These are phyloP conservation scores for Poecilia gillii DNA, from an alignment of 2,797 vertebrate genomes.

Conservation along the genomic window DNA sequence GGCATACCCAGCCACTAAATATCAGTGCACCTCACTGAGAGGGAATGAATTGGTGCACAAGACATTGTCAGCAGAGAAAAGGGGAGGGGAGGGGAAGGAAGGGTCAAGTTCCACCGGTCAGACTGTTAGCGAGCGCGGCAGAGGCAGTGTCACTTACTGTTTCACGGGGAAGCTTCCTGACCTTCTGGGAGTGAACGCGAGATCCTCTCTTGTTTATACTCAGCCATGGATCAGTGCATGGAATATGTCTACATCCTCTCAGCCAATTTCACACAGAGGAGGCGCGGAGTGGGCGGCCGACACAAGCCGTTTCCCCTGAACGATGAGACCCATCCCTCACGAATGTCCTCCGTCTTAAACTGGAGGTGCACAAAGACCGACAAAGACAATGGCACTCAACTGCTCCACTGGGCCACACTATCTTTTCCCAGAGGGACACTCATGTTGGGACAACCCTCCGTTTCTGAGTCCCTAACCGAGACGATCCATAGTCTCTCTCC, in stretches of 20 bases:
- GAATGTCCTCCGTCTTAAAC: slow-evolving; percentile 63
- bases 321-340: slow-evolving; percentile 82
- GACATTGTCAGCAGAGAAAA: slow-evolving; percentile 38
- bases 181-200: slow-evolving; percentile 78
- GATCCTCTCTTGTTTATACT: slow-evolving; percentile 84
- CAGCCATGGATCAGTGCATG: slow-evolving; percentile 86
- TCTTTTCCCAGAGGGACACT: slow-evolving; percentile 60
- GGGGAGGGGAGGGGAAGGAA: slow-evolving; percentile 22
- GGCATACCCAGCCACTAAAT: slow-evolving; percentile 75
- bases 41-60: slow-evolving; percentile 47
- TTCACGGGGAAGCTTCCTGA: slow-evolving; percentile 80
- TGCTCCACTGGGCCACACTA: slow-evolving; percentile 78
- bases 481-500: slow-evolving; percentile 17
- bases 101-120: slow-evolving; percentile 73
- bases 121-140: slow-evolving; percentile 71
- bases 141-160: slow-evolving; percentile 80
- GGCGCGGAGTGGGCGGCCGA: slow-evolving; percentile 82
- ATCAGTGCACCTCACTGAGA: slow-evolving; percentile 76
- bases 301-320: slow-evolving; percentile 81
- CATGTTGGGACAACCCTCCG: slow-evolving; percentile 48
- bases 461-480: slow-evolving; percentile 44
- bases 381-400: slow-evolving; percentile 74
- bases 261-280: slow-evolving; percentile 86
- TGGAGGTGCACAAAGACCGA: slow-evolving; percentile 68
- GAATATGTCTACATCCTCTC: slow-evolving; percentile 90